Evolutionary conservation across 1,140 invertebrate species (phyloP).

Genomic region (Tetramorium parvispinum): DNA sequence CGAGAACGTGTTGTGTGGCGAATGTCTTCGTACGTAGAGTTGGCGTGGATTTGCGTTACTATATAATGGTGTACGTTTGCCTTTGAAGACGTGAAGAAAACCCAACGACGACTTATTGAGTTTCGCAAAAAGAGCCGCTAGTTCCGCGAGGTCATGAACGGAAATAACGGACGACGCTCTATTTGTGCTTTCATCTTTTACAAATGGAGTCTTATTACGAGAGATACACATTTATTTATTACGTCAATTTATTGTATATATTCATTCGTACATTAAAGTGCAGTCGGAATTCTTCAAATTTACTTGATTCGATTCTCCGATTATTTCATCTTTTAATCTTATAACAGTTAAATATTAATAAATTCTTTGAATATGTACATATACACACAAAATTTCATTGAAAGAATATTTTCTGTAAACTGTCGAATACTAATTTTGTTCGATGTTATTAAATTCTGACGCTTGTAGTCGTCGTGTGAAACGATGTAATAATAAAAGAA

Average conservation of each 20-base stretch:
- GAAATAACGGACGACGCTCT: conserved; percentile 23
- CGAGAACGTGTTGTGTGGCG: conserved; percentile 30
- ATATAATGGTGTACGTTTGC: conserved; percentile 57
- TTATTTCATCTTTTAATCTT: not conserved
- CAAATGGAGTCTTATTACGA: not conserved
- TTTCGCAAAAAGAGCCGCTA: conserved; percentile 35
- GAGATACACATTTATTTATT: not conserved
- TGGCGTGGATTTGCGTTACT: conserved; percentile 60
- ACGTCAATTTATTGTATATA: not conserved
- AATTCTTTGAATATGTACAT: not conserved
- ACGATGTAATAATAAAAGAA: conserved; percentile 70
- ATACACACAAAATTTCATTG: not conserved
- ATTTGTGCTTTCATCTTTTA: conserved; percentile 36
- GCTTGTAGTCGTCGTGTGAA: conserved; percentile 40
- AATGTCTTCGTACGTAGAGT: conserved; percentile 53
- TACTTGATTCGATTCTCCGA: not conserved
- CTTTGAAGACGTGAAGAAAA: conserved; percentile 41
- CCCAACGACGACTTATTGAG: conserved; percentile 49
- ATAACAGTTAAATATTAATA: not conserved
- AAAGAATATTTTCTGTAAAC: not conserved
- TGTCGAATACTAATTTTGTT: not conserved
- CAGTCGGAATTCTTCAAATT: not conserved
- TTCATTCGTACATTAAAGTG: not conserved
- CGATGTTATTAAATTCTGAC: conserved; percentile 3
- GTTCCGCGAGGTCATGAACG: conserved; percentile 16